Conservation (phyloP, 2,113 vertebrate genomes). For the Lepidothrix coronata region DNA sequence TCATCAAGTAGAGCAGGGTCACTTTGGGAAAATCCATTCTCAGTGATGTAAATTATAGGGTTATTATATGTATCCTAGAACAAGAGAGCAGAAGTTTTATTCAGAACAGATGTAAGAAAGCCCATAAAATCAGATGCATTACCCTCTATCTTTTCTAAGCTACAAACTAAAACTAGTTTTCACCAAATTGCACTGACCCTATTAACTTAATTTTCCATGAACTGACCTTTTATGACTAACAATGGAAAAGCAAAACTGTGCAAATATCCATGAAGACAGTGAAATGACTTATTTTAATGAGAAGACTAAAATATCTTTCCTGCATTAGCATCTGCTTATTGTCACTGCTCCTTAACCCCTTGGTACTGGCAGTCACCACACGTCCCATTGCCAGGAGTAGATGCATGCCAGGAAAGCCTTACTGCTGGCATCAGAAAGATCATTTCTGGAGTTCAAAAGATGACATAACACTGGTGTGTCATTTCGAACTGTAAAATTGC, state of each 20-base stretch:
- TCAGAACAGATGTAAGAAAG: slow-evolving; percentile 72
- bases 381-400: neutral
- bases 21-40: slow-evolving; percentile 85
- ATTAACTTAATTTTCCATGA: slow-evolving; percentile 81
- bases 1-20: slow-evolving; percentile 80
- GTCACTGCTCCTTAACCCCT: slow-evolving; percentile 73
- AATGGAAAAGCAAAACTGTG: slow-evolving; percentile 79
- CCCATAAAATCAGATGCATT: slow-evolving; percentile 78
- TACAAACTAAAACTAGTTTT: slow-evolving; percentile 77
- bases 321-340: slow-evolving; percentile 73
- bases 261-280: slow-evolving; percentile 80
- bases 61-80: slow-evolving; percentile 83
- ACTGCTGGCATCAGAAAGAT: slow-evolving; percentile 20
- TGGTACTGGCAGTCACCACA: slow-evolving; percentile 11
- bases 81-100: slow-evolving; percentile 74
- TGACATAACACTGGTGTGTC: neutral
- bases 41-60: slow-evolving; percentile 86
- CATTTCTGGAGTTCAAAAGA: slow-evolving; percentile 20
- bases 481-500: slow-evolving; percentile 28
- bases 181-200: slow-evolving; percentile 80
- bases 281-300: slow-evolving; percentile 79
- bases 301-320: slow-evolving; percentile 76
- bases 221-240: slow-evolving; percentile 80
- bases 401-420: neutral
- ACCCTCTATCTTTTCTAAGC: slow-evolving; percentile 71